A percentile compares a stretch with the other conserved stretches of the same genome.
phyloP scores from a whole-genome alignment of 2,888 invertebrate species.

The Tholera decimalis region DNA sequence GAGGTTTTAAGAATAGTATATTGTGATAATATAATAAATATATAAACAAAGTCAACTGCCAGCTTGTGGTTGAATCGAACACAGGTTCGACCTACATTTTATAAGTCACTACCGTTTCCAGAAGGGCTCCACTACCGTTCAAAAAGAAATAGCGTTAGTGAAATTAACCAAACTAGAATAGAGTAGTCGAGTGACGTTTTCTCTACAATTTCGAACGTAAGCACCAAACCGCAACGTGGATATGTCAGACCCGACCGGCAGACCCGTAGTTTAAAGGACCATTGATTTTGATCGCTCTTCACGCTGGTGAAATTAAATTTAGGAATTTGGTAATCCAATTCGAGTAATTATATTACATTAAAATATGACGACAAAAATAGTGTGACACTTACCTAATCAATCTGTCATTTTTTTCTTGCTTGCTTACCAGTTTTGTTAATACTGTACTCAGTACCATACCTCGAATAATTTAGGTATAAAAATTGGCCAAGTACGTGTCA shows the following conservation, averaged over 20 bases:
- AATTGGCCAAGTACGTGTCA: too few species aligned
- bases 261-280: conserved; percentile 1
- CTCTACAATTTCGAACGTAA: conserved; percentile 8
- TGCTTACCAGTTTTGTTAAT: conserved; percentile 11
- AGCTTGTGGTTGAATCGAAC: too few species aligned
- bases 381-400: too few species aligned
- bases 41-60: too few species aligned
- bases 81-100: too few species aligned
- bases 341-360: too few species aligned
- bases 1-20: too few species aligned
- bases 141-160: not conserved
- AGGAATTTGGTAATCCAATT: not conserved
- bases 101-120: too few species aligned
- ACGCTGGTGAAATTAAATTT: conserved; percentile 10
- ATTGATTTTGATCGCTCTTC: conserved; percentile 18
- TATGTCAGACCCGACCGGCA: conserved; percentile 18
- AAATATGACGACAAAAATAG: too few species aligned
- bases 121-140: too few species aligned
- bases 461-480: conserved; percentile 25
- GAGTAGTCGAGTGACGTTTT: conserved; percentile 13
- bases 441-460: conserved; percentile 17
- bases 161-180: conserved; percentile 17
- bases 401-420: not conserved
- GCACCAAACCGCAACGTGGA: conserved; percentile 22
- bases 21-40: too few species aligned